These are phyloP conservation scores for Agrochola litura DNA, from an alignment of 2,888 invertebrate genomes.

Conservation along the genomic window DNA sequence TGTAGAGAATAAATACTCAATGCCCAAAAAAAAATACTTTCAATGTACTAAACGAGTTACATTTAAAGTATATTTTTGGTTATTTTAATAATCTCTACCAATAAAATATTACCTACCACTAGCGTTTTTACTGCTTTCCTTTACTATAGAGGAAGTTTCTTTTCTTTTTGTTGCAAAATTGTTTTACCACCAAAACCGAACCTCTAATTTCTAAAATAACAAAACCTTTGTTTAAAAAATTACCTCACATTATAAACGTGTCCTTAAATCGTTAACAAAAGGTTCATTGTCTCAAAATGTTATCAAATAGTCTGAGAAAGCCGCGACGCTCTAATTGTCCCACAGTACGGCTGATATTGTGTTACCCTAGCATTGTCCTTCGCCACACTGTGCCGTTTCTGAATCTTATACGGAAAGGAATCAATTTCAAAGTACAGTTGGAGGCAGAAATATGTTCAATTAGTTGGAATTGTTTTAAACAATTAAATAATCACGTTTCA, in stretches of 20 bases:
- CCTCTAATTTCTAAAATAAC: background rate
- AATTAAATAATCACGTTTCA: no score
- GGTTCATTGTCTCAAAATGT: constrained; percentile 62
- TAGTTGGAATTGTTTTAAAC: background rate
- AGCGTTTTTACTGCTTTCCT: no score
- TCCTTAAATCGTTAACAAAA: constrained; percentile 60
- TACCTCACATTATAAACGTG: constrained; percentile 48
- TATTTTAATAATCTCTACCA: no score
- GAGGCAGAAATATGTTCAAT: constrained; percentile 1
- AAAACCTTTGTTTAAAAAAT: constrained; percentile 42
- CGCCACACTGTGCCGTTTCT: constrained; percentile 79
- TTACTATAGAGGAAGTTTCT: background rate
- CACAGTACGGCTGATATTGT: constrained; percentile 76
- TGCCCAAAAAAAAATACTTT: no score
- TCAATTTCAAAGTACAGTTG: constrained; percentile 80
- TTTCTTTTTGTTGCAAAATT: background rate
- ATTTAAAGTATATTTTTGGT: no score
- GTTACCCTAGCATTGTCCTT: constrained; percentile 81
- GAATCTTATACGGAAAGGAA: constrained; percentile 85
- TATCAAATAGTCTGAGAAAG: constrained; percentile 73
- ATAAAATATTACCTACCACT: no score
- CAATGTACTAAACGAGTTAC: no score
- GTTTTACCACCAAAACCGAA: background rate
- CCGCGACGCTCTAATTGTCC: constrained; percentile 83
- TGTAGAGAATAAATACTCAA: no score